Evolutionary conservation across 2,797 vertebrate genomes (phyloP).

Genomic region (Poecilia wingei): DNA sequence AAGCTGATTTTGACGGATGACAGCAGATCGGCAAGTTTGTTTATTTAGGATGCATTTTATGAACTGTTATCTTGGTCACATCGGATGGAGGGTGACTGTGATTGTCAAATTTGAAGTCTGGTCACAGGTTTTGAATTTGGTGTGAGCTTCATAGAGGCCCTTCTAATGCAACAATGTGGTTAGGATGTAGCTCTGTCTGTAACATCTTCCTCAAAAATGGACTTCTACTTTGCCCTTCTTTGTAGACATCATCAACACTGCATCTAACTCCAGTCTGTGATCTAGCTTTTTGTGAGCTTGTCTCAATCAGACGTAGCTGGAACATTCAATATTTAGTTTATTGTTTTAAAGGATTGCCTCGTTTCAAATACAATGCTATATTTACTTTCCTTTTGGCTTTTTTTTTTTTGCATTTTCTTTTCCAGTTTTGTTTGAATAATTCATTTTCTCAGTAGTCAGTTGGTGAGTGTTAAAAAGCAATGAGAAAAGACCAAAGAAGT

Average conservation of each 20-base stretch:
- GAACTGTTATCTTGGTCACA: neutral
- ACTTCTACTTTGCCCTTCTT: neutral
- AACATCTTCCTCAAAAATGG: neutral
- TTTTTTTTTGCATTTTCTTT: neutral
- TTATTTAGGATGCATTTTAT: neutral
- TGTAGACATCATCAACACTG: neutral
- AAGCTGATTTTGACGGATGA: constrained; percentile 38
- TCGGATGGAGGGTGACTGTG: neutral
- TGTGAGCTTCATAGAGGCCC: neutral
- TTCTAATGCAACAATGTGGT: neutral
- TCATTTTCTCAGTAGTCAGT: neutral
- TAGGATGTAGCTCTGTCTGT: neutral
- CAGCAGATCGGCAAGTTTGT: neutral
- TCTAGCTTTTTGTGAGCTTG: neutral
- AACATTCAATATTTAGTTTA: neutral
- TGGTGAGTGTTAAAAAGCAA: neutral
- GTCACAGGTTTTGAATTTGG: neutral
- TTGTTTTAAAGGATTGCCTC: neutral
- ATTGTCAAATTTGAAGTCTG: neutral
- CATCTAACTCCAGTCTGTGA: neutral
- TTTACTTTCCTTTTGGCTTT: neutral
- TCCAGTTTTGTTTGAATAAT: neutral
- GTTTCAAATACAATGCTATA: neutral
- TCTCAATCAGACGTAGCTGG: neutral
- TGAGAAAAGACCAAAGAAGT: neutral